phyloP scores from a whole-genome alignment of 2,888 invertebrate genomes.

The Mystacides longicornis region DNA sequence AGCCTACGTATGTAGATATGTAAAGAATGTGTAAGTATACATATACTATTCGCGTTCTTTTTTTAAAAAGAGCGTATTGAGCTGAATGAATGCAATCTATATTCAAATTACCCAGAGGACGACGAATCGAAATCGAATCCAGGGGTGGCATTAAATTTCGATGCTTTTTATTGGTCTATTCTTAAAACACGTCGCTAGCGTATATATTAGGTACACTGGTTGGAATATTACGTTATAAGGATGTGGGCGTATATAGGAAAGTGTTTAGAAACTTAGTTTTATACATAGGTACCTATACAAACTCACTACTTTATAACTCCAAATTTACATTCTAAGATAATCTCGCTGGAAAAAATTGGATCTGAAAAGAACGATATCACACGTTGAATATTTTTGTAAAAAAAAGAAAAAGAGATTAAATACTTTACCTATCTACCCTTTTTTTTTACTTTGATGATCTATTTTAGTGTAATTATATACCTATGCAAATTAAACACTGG shows the following conservation, averaged over 20 bases:
- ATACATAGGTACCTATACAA: no score
- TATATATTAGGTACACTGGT: no score
- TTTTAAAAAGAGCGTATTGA: background rate
- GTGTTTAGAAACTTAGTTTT: no score
- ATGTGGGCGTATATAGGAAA: no score
- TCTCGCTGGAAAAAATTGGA: background rate
- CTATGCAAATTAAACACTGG: no score
- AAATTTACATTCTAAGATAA: slow-evolving; percentile 1
- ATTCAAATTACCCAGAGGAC: slow-evolving; percentile 21
- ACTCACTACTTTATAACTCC: slow-evolving; percentile 1
- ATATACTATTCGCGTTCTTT: no score
- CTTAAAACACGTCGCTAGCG: slow-evolving; percentile 11
- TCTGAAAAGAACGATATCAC: background rate
- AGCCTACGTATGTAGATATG: background rate
- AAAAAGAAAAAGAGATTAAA: background rate
- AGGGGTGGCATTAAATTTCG: slow-evolving; percentile 17
- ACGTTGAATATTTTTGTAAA: background rate
- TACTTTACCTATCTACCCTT: no score
- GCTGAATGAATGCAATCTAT: slow-evolving; percentile 24
- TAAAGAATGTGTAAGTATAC: no score
- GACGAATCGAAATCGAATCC: slow-evolving; percentile 16
- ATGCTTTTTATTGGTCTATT: slow-evolving; percentile 23
- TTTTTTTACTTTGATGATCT: no score
- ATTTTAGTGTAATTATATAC: no score
- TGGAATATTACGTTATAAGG: no score